phyloP scores from a whole-genome alignment of 2,888 invertebrate species.

The Crepidodera aurea region DNA sequence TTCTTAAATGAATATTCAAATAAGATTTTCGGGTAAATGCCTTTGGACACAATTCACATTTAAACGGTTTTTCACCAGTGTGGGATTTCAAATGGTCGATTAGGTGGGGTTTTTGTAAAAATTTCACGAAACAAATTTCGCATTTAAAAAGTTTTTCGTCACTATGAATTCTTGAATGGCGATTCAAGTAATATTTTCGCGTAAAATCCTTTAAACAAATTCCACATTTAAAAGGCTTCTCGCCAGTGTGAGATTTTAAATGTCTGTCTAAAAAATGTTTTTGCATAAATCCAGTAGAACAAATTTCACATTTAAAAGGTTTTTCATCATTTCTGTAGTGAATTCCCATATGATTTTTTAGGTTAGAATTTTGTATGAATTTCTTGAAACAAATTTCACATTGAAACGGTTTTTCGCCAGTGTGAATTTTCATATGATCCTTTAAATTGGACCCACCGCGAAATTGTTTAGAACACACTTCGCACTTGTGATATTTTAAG shows the following conservation, averaged over 20 bases:
- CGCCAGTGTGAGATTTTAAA: neutral
- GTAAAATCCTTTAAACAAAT: slow-evolving; percentile 10
- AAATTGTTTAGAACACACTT: slow-evolving; percentile 13
- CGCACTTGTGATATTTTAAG: neutral
- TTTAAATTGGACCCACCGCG: neutral
- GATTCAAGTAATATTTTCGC: neutral
- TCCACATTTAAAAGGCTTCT: slow-evolving; percentile 12
- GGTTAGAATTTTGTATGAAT: neutral
- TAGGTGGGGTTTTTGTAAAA: no score
- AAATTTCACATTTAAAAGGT: slow-evolving; percentile 15
- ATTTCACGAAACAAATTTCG: no score
- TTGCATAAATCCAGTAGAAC: neutral
- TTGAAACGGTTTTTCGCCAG: neutral
- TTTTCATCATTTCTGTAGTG: slow-evolving; percentile 8
- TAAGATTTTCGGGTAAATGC: neutral
- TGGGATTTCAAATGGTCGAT: no score
- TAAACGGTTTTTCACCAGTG: neutral
- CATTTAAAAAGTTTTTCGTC: neutral
- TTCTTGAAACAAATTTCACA: slow-evolving; percentile 12
- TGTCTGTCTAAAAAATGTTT: slow-evolving; percentile 10
- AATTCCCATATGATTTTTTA: slow-evolving; percentile 3
- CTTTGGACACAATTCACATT: neutral
- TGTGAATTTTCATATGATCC: slow-evolving; percentile 4
- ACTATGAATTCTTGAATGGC: slow-evolving; percentile 10
- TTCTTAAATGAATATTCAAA: neutral